Percentiles rank a stretch among this genome's conserved stretches.
Evolutionary conservation across 2,797 vertebrate genomes (phyloP).

Genomic region (Xiphophorus birchmanni): DNA sequence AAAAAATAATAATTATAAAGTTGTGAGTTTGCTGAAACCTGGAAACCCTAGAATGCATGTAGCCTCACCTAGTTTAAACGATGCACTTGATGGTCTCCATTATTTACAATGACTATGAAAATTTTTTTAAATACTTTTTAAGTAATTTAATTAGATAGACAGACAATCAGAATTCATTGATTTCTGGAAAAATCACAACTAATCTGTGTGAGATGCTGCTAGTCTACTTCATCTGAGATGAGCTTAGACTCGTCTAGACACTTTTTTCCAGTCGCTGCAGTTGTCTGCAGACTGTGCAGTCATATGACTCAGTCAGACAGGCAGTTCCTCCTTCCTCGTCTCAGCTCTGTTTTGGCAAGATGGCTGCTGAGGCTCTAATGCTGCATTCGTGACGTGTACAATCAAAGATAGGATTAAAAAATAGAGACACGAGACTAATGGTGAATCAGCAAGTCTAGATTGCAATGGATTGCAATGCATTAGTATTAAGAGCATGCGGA

Average conservation of each 20-base stretch:
- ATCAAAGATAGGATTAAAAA: constrained; percentile 14
- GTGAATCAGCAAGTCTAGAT: constrained; percentile 9
- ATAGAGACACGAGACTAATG: constrained; percentile 5
- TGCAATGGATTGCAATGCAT: not conserved
- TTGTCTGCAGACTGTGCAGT: constrained; percentile 69
- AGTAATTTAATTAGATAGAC: not conserved
- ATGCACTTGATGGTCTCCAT: not conserved
- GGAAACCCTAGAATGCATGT: not conserved
- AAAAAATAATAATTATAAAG: too few relatives aligned
- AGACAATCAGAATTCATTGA: not conserved
- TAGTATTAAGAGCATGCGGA: not conserved
- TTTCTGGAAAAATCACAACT: not conserved
- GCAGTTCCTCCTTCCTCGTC: constrained; percentile 51
- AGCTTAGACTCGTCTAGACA: constrained; percentile 65
- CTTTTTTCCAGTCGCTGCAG: constrained; percentile 73
- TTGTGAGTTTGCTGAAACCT: not conserved
- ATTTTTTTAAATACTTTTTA: not conserved
- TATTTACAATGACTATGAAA: not conserved
- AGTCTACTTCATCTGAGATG: constrained; percentile 34
- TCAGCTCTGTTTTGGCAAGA: constrained; percentile 69
- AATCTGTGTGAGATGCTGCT: constrained; percentile 13
- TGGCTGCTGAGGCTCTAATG: constrained; percentile 68
- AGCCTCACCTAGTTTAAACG: constrained; percentile 1
- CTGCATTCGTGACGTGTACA: constrained; percentile 51
- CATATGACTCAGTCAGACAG: constrained; percentile 67